Evolutionary conservation across 2,113 vertebrate genomes (phyloP).

Genomic region (Alligator mississippiensis): DNA sequence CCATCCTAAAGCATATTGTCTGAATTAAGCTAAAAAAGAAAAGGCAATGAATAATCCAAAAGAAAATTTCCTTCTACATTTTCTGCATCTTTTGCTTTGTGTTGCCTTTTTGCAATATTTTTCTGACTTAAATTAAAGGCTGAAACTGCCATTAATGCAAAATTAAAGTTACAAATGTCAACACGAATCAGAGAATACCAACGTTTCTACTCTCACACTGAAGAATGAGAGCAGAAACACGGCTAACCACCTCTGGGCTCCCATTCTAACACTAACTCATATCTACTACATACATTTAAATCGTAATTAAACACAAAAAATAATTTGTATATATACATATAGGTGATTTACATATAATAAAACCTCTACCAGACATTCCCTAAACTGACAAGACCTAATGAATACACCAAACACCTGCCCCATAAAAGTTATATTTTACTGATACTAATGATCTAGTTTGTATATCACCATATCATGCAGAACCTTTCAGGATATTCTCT

Average conservation of each 20-base stretch:
- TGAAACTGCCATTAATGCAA: not conserved
- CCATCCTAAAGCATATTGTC: not conserved
- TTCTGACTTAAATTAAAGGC: not conserved
- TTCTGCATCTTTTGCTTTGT: not conserved
- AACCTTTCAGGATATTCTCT: too few species aligned
- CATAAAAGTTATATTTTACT: too few species aligned
- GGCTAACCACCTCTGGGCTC: not conserved
- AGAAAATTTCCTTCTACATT: not conserved
- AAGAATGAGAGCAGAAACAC: too few species aligned
- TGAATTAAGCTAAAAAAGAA: not conserved
- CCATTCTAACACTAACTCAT: not conserved
- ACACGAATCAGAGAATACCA: not conserved
- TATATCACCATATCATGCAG: too few species aligned
- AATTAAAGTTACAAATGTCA: not conserved
- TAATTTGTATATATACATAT: too few species aligned
- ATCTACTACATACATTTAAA: rapidly evolving
- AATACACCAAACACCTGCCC: too few species aligned
- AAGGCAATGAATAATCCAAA: constrained; percentile 3
- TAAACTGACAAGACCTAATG: too few species aligned
- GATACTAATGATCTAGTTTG: too few species aligned
- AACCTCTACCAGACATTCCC: too few species aligned
- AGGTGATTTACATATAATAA: too few species aligned
- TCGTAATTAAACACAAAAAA: not conserved
- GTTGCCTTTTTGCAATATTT: not conserved
- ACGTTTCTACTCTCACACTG: too few species aligned